These are phyloP conservation scores for Campylorhamphus procurvoides DNA, from an alignment of 2,113 vertebrate genomes.

Conservation along the genomic window DNA sequence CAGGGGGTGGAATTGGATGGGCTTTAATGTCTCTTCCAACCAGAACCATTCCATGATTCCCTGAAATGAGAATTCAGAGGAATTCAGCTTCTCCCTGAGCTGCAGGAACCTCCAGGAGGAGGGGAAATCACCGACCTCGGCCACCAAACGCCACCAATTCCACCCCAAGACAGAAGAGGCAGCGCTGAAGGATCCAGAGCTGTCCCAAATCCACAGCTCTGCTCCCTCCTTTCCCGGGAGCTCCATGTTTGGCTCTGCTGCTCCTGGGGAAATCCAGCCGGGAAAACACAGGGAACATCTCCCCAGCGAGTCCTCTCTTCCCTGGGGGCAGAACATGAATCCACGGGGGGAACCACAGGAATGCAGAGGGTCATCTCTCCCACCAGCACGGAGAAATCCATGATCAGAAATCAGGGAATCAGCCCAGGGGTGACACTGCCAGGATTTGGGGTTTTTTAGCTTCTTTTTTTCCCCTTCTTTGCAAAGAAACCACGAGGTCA, in stretches of 20 bases:
- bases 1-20: background rate
- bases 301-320: too few relatives aligned
- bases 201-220: background rate
- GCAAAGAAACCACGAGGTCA: background rate
- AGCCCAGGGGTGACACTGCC: background rate
- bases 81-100: background rate
- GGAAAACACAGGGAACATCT: background rate
- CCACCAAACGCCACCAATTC: background rate
- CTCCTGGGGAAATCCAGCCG: background rate
- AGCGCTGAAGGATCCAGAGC: background rate
- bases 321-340: background rate
- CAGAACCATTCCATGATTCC: background rate
- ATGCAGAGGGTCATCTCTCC: fast-evolving
- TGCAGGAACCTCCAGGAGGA: background rate
- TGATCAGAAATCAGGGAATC: background rate
- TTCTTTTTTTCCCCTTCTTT: background rate
- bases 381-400: background rate
- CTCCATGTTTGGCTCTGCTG: background rate
- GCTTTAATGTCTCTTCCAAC: background rate
- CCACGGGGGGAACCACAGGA: background rate
- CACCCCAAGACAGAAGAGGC: background rate
- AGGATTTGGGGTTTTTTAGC: too few relatives aligned
- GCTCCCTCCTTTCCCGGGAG: background rate
- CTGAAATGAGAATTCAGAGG: background rate
- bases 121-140: background rate